Evolutionary conservation across 2,113 vertebrate genomes (phyloP).

Genomic region (Fulica atra): DNA sequence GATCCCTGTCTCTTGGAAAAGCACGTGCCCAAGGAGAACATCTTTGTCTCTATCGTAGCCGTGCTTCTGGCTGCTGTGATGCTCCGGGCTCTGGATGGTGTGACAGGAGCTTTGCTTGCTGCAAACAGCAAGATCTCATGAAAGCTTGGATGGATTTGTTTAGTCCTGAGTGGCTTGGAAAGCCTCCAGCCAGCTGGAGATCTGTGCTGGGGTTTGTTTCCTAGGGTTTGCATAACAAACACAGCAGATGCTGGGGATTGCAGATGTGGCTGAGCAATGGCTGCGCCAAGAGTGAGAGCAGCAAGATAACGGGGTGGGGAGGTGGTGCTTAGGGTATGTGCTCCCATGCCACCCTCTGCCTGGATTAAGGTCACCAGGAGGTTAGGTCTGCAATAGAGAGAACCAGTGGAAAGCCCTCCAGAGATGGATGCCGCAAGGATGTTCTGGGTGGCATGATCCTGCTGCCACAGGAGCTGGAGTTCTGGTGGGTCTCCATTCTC

Average conservation of each 20-base stretch:
- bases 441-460: not conserved
- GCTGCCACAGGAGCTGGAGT: not conserved
- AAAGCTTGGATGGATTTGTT: not conserved
- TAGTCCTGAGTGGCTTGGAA: not conserved
- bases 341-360: not conserved
- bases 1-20: not conserved
- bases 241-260: not conserved
- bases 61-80: rapidly evolving
- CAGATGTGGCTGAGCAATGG: not conserved
- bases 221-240: not conserved
- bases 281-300: not conserved
- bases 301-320: not conserved
- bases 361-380: not conserved
- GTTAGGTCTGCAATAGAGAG: not conserved
- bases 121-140: not conserved
- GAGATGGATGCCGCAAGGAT: not conserved
- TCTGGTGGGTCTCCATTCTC: not conserved
- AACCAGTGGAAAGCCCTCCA: not conserved
- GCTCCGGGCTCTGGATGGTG: not conserved
- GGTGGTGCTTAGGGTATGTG: not conserved
- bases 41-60: not conserved
- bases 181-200: not conserved
- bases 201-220: not conserved
- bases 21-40: not conserved
- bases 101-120: not conserved